Evolutionary conservation across 2,113 vertebrate species (phyloP).

Genomic region (Gallinago jamesoni): DNA sequence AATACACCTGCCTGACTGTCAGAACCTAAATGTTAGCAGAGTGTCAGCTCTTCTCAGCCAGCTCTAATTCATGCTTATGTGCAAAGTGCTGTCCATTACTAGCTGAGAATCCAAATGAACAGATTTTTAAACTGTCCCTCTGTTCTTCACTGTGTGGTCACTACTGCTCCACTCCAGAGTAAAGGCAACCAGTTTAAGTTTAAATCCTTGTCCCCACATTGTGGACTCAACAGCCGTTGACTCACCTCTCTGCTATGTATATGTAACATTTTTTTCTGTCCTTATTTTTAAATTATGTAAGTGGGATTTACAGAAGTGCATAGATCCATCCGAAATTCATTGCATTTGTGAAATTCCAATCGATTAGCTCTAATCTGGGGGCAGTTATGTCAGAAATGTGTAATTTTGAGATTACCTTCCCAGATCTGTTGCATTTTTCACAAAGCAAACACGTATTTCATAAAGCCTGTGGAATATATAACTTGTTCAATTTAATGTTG

Average conservation of each 20-base stretch:
- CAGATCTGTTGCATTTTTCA: neutral
- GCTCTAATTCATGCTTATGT: neutral
- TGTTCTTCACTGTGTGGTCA: neutral
- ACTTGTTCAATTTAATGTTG: neutral
- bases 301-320: neutral
- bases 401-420: neutral
- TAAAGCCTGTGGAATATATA: neutral
- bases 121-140: neutral
- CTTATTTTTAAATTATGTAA: neutral
- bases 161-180: neutral
- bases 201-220: neutral
- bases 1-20: fast-evolving
- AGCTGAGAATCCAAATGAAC: neutral
- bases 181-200: neutral
- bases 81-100: neutral
- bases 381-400: neutral
- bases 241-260: neutral
- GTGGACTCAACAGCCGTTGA: neutral
- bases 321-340: neutral
- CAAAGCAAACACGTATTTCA: neutral
- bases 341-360: neutral
- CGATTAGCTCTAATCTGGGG: neutral
- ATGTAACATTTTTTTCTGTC: neutral
- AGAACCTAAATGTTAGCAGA: neutral
- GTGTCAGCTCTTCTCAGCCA: neutral